phyloP scores from a whole-genome alignment of 2,113 vertebrate species.

The Cephalopholis sonnerati region DNA sequence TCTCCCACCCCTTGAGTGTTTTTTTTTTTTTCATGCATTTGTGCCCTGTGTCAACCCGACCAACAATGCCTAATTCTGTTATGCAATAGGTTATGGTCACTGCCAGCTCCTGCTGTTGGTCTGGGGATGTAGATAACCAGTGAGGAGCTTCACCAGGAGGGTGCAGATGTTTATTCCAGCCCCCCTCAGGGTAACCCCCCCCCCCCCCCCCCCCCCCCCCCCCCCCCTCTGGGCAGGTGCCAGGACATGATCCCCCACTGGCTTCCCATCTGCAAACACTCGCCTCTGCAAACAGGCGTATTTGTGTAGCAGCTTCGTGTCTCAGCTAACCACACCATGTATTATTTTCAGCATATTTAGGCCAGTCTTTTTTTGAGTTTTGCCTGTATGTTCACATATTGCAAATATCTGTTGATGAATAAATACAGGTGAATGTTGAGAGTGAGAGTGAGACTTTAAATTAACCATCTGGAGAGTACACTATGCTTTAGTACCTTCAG shows the following conservation, averaged over 20 bases:
- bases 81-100: background rate
- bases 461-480: too few relatives aligned
- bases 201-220: too few relatives aligned
- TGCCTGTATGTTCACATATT: background rate
- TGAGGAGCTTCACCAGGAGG: background rate
- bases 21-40: background rate
- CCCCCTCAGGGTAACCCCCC: background rate
- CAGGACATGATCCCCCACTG: background rate
- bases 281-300: too few relatives aligned
- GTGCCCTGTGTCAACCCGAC: background rate
- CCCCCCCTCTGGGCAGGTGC: background rate
- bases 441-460: too few relatives aligned
- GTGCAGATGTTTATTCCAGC: background rate
- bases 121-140: background rate
- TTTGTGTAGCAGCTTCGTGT: too few relatives aligned
- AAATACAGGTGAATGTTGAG: too few relatives aligned
- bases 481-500: too few relatives aligned
- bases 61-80: background rate
- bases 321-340: background rate
- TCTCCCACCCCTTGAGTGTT: background rate
- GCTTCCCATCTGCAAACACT: background rate
- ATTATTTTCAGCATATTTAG: background rate
- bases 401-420: background rate
- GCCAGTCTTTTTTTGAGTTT: background rate
- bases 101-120: background rate